phyloP scores from a whole-genome alignment of 2,888 invertebrate species.

The Metacarcinus magister region DNA sequence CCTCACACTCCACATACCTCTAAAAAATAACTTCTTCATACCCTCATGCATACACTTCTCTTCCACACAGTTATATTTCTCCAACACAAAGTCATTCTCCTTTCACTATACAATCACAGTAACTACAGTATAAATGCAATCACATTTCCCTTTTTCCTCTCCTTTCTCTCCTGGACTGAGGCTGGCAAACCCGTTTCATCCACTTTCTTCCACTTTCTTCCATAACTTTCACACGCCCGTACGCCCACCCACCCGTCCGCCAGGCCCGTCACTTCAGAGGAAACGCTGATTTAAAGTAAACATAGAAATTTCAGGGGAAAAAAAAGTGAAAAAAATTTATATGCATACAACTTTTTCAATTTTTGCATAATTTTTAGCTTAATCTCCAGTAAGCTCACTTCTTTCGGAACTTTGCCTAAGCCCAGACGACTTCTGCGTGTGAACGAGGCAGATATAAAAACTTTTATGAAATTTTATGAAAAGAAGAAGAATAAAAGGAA shows the following conservation, averaged over 20 bases:
- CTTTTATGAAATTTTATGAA: slow-evolving; percentile 1
- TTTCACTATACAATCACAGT: too few relatives aligned
- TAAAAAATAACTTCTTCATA: not conserved
- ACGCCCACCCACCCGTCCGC: too few relatives aligned
- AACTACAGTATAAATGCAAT: not conserved
- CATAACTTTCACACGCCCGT: not conserved
- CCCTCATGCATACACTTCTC: not conserved
- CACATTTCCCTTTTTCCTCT: not conserved
- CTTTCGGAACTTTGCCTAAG: slow-evolving; percentile 45
- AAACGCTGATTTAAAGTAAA: not conserved
- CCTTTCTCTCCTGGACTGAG: not conserved
- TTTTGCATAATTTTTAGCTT: slow-evolving; percentile 40
- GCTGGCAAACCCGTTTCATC: not conserved
- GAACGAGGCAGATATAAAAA: slow-evolving; percentile 37
- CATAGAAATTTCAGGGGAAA: slow-evolving; percentile 17
- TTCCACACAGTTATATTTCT: not conserved
- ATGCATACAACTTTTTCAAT: slow-evolving; percentile 17
- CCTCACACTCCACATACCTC: too few relatives aligned
- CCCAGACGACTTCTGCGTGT: slow-evolving; percentile 10
- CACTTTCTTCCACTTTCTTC: not conserved
- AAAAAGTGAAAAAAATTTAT: not conserved
- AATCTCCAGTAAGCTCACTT: slow-evolving; percentile 26
- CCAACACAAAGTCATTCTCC: too few relatives aligned
- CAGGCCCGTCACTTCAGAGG: not conserved
- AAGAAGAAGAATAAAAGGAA: not conserved